These are phyloP conservation scores for Branchinecta sandiegonensis DNA, from an alignment of 2,888 invertebrate species.

Conservation along the genomic window DNA sequence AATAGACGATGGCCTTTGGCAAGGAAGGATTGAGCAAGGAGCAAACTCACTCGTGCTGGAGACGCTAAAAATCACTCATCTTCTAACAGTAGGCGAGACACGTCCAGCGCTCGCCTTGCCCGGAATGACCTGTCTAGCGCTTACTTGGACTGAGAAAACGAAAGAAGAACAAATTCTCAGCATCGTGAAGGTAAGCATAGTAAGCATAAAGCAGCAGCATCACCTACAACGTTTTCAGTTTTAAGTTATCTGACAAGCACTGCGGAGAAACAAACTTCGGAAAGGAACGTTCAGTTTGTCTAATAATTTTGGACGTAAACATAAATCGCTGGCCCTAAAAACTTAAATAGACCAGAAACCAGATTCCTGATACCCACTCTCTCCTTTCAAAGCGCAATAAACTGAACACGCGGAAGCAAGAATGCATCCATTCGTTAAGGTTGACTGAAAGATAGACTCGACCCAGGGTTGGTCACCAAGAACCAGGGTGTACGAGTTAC, in stretches of 20 bases:
- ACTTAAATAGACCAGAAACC: no score
- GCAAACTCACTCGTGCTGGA: constrained; percentile 29
- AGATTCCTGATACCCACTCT: no score
- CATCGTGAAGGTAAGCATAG: neutral
- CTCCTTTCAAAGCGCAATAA: no score
- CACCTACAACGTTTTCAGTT: neutral
- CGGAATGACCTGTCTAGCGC: constrained; percentile 28
- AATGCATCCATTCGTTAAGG: no score
- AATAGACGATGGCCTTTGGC: constrained; percentile 30
- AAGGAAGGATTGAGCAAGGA: constrained; percentile 32
- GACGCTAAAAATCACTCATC: constrained; percentile 30
- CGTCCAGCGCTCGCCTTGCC: constrained; percentile 28
- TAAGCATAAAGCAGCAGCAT: neutral
- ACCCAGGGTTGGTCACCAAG: no score
- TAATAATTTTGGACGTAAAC: no score
- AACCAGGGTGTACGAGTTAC: no score
- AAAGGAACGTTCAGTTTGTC: no score
- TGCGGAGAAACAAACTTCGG: no score
- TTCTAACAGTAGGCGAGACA: constrained; percentile 30
- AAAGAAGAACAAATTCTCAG: constrained; percentile 22
- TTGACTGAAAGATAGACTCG: no score
- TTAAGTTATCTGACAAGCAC: neutral
- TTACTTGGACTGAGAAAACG: constrained; percentile 27
- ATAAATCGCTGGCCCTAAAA: no score
- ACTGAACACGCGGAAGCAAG: no score